Evolutionary conservation across 2,888 invertebrate species (phyloP).

Genomic region (Lasiommata megera): DNA sequence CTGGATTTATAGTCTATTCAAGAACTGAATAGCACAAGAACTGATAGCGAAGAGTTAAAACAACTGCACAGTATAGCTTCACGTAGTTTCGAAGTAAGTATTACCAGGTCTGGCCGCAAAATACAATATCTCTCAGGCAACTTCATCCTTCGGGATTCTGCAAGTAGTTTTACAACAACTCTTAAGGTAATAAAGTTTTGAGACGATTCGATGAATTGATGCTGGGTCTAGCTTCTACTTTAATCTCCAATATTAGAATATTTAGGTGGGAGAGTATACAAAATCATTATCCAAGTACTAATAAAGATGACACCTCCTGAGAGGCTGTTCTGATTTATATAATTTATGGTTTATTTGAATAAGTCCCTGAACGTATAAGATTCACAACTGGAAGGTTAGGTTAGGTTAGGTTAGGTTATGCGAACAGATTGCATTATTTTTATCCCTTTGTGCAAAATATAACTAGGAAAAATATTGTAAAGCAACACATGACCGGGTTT

Average conservation of each 20-base stretch:
- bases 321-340: too few relatives aligned
- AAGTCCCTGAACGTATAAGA: too few relatives aligned
- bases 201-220: not conserved
- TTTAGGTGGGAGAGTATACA: not conserved
- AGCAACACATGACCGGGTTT: too few relatives aligned
- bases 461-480: too few relatives aligned
- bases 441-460: too few relatives aligned
- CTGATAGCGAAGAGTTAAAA: not conserved
- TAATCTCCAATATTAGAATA: not conserved
- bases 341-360: too few relatives aligned
- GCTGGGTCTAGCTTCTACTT: not conserved
- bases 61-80: not conserved
- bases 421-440: too few relatives aligned
- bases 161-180: constrained; percentile 2
- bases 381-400: too few relatives aligned
- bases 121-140: constrained; percentile 5
- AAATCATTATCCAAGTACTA: not conserved
- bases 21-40: not conserved
- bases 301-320: too few relatives aligned
- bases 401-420: too few relatives aligned
- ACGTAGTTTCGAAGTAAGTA: not conserved
- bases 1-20: not conserved
- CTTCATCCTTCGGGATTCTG: not conserved
- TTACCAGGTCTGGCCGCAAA: not conserved
- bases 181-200: not conserved